Evolutionary conservation across 2,797 vertebrate genomes (phyloP).

Genomic region (Takifugu rubripes): DNA sequence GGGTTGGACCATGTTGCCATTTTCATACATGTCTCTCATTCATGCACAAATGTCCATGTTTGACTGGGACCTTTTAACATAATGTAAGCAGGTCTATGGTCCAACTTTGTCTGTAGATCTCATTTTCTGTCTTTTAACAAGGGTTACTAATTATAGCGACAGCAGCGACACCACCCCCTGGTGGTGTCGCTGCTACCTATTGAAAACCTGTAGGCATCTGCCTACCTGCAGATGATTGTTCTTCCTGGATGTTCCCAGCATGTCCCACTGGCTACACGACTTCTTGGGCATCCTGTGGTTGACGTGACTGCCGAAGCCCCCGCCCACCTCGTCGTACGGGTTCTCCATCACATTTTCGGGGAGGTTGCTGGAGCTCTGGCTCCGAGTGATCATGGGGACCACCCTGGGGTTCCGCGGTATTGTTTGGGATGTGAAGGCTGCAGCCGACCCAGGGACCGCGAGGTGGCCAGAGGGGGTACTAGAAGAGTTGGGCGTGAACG

Average conservation of each 20-base stretch:
- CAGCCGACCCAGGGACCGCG: slow-evolving; percentile 39
- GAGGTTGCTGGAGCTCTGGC: slow-evolving; percentile 79
- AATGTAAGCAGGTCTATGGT: too few relatives aligned
- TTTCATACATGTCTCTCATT: too few relatives aligned
- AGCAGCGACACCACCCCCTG: too few relatives aligned
- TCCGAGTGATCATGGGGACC: slow-evolving; percentile 74
- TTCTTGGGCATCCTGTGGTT: slow-evolving; percentile 59
- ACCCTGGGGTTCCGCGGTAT: slow-evolving; percentile 27
- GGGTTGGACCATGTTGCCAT: too few relatives aligned
- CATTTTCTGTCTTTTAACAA: too few relatives aligned
- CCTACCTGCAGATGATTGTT: slow-evolving; percentile 70
- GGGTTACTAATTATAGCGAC: too few relatives aligned
- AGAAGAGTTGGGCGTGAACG: slow-evolving; percentile 33
- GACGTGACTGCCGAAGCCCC: slow-evolving; percentile 28
- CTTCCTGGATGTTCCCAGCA: slow-evolving; percentile 54
- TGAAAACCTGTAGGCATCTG: background rate
- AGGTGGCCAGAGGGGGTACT: slow-evolving; percentile 54
- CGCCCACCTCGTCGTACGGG: slow-evolving; percentile 68
- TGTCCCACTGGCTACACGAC: slow-evolving; percentile 78
- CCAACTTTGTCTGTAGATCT: too few relatives aligned
- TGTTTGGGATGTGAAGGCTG: slow-evolving; percentile 6
- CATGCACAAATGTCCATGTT: too few relatives aligned
- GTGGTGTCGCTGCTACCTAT: slow-evolving; percentile 5
- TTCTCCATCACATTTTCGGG: slow-evolving; percentile 74
- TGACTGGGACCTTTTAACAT: too few relatives aligned